Evolutionary conservation across 2,113 vertebrate species (phyloP).

Genomic region (Nothocercus julius): DNA sequence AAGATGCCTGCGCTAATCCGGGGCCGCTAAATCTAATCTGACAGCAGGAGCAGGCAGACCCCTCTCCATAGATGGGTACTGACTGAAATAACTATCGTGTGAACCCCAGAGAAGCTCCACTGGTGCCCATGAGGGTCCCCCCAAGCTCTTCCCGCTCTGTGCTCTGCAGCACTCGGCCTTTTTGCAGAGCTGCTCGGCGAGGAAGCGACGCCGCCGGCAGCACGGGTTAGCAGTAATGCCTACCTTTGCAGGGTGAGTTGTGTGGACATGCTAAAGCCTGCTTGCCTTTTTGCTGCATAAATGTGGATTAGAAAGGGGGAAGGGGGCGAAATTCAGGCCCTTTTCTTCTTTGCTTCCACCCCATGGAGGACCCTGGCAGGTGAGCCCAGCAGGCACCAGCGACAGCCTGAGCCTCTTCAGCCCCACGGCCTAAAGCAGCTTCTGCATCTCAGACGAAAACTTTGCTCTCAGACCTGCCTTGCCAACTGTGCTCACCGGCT

Average conservation of each 20-base stretch:
- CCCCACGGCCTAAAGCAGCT: background rate
- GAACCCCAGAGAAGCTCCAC: background rate
- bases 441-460: no score
- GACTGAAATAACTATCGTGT: background rate
- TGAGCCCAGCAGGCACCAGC: constrained; percentile 44
- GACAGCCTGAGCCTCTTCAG: background rate
- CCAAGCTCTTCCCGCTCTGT: background rate
- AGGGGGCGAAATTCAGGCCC: background rate
- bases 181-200: background rate
- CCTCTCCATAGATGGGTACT: background rate
- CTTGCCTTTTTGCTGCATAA: background rate
- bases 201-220: background rate
- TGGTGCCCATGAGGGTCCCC: background rate
- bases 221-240: rapidly evolving
- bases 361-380: background rate
- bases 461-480: background rate
- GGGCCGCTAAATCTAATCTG: background rate
- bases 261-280: background rate
- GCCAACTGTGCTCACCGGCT: background rate
- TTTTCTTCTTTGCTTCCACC: background rate
- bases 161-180: background rate
- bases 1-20: background rate
- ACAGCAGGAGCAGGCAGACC: background rate
- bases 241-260: rapidly evolving
- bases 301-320: background rate